Percentiles rank a stretch among this genome's conserved stretches.
These are phyloP conservation scores for Phanerotoma sp. DNA, from an alignment of 2,888 invertebrate species.

Conservation along the genomic window DNA sequence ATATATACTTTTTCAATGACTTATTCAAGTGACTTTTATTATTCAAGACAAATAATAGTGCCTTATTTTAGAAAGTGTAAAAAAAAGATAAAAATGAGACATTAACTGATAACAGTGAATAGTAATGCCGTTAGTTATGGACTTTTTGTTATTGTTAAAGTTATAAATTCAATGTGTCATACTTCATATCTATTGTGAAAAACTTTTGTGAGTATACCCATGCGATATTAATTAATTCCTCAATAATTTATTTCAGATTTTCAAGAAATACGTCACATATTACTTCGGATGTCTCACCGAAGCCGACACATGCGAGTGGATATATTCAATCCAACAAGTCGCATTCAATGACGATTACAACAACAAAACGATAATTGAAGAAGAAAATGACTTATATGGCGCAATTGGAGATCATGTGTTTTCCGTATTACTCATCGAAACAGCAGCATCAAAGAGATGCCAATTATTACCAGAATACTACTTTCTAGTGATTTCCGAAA, in stretches of 20 bases:
- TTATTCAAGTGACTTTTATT: too few relatives aligned
- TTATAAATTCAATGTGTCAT: too few relatives aligned
- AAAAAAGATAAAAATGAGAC: too few relatives aligned
- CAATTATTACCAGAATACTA: constrained; percentile 72
- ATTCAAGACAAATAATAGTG: background rate
- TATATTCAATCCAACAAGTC: constrained; percentile 75
- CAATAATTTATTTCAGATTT: constrained; percentile 59
- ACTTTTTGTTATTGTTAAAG: too few relatives aligned
- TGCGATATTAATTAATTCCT: background rate
- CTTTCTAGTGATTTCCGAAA: constrained; percentile 72
- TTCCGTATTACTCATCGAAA: constrained; percentile 73
- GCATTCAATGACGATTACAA: constrained; percentile 75
- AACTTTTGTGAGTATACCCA: background rate
- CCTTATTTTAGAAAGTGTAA: background rate
- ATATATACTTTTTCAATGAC: too few relatives aligned
- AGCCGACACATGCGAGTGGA: constrained; percentile 75
- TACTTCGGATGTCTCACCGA: constrained; percentile 70
- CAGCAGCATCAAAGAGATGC: constrained; percentile 77
- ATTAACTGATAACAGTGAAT: too few relatives aligned
- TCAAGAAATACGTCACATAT: constrained; percentile 69
- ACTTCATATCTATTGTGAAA: background rate
- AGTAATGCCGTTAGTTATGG: too few relatives aligned
- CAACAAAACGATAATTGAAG: constrained; percentile 79
- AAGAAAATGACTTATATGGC: constrained; percentile 87
- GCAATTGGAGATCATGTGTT: constrained; percentile 82